Percentiles rank a stretch among this genome's conserved stretches.
phyloP scores from a whole-genome alignment of 2,113 vertebrate species.

The Brachypteracias leptosomus region DNA sequence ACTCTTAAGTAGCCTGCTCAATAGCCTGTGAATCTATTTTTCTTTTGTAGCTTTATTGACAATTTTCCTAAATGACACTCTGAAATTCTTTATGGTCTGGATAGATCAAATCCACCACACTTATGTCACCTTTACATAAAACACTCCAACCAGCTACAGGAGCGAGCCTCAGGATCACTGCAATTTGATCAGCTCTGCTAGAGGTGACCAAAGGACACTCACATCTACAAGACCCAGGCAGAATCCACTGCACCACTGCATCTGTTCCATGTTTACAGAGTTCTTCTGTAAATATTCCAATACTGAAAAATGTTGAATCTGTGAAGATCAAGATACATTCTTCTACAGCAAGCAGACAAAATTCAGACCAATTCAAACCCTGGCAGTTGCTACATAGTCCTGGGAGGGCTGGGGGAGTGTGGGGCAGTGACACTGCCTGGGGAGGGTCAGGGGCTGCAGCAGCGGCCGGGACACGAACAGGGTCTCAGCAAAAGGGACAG shows the following conservation, averaged over 20 bases:
- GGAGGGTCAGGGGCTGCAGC: neutral
- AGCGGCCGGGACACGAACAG: rapidly evolving
- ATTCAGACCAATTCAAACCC: neutral
- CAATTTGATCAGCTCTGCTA: neutral
- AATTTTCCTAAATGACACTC: neutral
- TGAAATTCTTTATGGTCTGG: neutral
- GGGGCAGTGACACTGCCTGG: rapidly evolving
- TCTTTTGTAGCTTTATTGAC: neutral
- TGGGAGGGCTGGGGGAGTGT: rapidly evolving
- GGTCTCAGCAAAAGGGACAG: neutral
- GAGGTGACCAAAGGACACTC: neutral
- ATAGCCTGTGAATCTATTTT: neutral
- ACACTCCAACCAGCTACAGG: neutral
- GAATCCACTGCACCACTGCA: neutral
- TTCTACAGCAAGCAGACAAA: neutral
- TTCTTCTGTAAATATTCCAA: neutral
- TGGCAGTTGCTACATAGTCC: neutral
- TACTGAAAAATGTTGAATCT: neutral
- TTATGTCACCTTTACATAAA: neutral
- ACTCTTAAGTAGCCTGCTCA: neutral
- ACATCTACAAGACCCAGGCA: neutral
- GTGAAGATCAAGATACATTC: neutral
- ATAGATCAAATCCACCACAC: neutral
- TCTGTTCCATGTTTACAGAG: neutral
- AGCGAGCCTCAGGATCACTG: neutral